These are phyloP conservation scores for Gambusia holbrooki DNA, from an alignment of 2,113 vertebrate genomes.

Conservation along the genomic window DNA sequence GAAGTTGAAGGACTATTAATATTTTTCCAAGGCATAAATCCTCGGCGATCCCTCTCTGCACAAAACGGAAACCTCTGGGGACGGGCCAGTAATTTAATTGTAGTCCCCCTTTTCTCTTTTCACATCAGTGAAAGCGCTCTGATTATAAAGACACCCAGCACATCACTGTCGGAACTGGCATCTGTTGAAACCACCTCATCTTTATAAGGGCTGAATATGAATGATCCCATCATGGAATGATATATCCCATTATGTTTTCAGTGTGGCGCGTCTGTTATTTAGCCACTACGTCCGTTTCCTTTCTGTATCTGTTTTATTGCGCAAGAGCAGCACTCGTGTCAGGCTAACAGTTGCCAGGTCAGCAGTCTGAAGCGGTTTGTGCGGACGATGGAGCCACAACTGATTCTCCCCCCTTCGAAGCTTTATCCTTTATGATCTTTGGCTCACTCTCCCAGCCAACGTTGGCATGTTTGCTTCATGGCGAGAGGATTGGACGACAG, in stretches of 20 bases:
- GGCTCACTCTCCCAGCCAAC: conserved; percentile 11
- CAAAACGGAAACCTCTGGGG: conserved; percentile 28
- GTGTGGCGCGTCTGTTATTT: conserved; percentile 55
- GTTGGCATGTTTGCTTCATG: conserved; percentile 25
- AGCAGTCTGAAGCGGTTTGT: conserved; percentile 50
- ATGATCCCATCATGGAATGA: conserved; percentile 54
- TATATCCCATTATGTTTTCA: conserved; percentile 68
- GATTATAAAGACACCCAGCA: conserved; percentile 15
- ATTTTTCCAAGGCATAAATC: conserved; percentile 26
- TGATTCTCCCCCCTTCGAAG: not conserved
- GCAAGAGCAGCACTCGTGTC: conserved; percentile 29
- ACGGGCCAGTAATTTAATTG: conserved; percentile 65
- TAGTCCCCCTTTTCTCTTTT: conserved; percentile 53
- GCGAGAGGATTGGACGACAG: conserved; percentile 24
- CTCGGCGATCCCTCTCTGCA: conserved; percentile 9
- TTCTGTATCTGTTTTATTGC: conserved; percentile 61
- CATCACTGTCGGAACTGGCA: conserved; percentile 52
- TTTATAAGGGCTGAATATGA: conserved; percentile 71
- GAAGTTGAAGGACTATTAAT: not conserved
- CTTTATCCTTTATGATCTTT: conserved; percentile 35
- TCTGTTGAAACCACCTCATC: conserved; percentile 56
- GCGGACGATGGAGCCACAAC: conserved; percentile 44
- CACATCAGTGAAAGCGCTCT: conserved; percentile 36
- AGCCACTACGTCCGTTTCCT: conserved; percentile 53
- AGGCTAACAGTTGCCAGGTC: conserved; percentile 54